Base-by-base conservation (phyloP, 2,113 vertebrate species). In the Hucho hucho region DNA sequence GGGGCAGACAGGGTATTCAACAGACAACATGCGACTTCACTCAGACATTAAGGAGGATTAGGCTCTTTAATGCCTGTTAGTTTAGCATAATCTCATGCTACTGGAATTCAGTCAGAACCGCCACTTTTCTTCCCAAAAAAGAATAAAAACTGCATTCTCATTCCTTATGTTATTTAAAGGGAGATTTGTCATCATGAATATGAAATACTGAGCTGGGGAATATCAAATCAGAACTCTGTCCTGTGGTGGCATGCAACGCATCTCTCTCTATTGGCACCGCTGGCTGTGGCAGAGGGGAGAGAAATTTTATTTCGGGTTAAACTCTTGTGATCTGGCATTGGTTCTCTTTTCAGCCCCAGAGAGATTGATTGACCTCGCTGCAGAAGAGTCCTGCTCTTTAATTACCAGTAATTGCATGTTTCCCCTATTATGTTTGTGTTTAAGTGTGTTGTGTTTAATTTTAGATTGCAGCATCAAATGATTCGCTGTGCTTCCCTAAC, bases 341-440 rank as follows among this genome's bases (percentile, higher is more conserved):
- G 28, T 32, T 14, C 79, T 79, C 76, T 65, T 77, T 75, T 80
- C 77, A 78, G 76, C 25, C 18, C 16, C n/a, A 72, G 67, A 73
- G 66, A 81, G 64, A 61, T 77, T 87, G 77, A 84, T 79, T 87
- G 85, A 87, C 83, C 84, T 83, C 81, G 79, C 70, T 20, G 29
- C 71, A 78, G 61, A 77, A 80, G 74, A 86, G 86, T 84, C 75
- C 59, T 16, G 53, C 69, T 75, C 84, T 79, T 75, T 90, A 88
- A 90, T 92, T 88, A 86, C 61, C 75, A 77, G 68, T 90, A 89
- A 91, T 92, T 89, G 80, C 79, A 88, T 84, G 87, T 89, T 90
- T 90, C 81, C 22, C 77, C 49, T 76, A 81, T 81, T 80, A 83
- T 76, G 78, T 64, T 75, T 75, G 56, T 91, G 87, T 92, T 92